Evolutionary conservation across 2,888 invertebrate genomes (phyloP), one percentile per base, ranked within the genome.

Genomic region (Hirtodrosophila confusa): DNA sequence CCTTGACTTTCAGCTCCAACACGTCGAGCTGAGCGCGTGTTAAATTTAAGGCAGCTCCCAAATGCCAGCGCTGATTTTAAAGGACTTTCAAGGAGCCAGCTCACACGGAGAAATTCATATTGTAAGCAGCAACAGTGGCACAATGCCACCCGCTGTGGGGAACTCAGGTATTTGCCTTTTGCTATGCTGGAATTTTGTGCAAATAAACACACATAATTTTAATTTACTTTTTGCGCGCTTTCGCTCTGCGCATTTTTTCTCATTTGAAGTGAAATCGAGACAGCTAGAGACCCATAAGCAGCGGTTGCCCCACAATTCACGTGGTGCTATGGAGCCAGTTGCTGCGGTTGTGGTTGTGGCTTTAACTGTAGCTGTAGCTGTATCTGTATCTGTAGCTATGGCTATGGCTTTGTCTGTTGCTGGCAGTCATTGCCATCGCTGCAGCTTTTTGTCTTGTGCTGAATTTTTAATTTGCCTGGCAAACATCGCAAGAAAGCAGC

Each of bases 131-230:
- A 49, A 17, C 17, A 23, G 39, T 45, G 39, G 27, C 43, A 37
- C 12, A 24, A 31, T 45, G 23, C 39, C 57, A 51, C 57, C 63
- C 31, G 29, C 37, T 39, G 60, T 61, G 65, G 66, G 17, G 17
- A 17, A 17, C 17, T 17, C 74, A 73, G 65, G 63, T 73, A 63
- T 54, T 47, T 39, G 55, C 45, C 65, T 62, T 67, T 69, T 63
- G 56, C 75, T 75, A 12, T 44, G 54, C 56, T 64, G 56, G 75
- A 80, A 82, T 82, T 74, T 69, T 66, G 67, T 61, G 64, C 73
- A 88, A 86, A 86, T 88, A 86, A 86, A 85, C 86, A 69, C 56
- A 80, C 75, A 78, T 75, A 88, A 80, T 88, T 85, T 85, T 88
- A 85, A 88, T 85, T 88, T 83, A 80, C 84, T 76, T 86, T 86